These are phyloP conservation scores for Mellilla xanthometata DNA, from an alignment of 2,888 invertebrate species.

Conservation along the genomic window DNA sequence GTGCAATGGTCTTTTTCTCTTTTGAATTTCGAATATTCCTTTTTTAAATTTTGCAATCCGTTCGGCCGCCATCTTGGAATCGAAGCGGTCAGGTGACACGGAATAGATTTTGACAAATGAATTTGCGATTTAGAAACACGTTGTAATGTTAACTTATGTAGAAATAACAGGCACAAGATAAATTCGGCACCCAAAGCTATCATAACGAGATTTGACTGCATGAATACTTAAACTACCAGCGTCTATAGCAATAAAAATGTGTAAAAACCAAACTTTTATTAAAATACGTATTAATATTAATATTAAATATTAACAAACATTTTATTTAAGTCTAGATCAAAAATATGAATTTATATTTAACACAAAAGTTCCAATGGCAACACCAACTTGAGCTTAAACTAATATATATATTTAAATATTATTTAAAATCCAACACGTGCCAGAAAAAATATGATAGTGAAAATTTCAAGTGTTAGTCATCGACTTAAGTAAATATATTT, in stretches of 20 bases:
- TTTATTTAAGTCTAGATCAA: conserved; percentile 27
- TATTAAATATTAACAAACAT: conserved; percentile 19
- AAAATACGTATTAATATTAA: no score
- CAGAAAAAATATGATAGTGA: conserved; percentile 69
- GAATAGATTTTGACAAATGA: no score
- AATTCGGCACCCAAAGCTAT: conserved; percentile 51
- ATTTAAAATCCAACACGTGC: conserved; percentile 56
- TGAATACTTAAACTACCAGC: conserved; percentile 54
- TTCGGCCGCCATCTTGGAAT: no score
- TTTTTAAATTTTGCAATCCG: conserved; percentile 27
- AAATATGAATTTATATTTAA: conserved; percentile 43
- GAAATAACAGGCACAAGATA: conserved; percentile 4
- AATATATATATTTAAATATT: no score
- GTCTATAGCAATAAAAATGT: conserved; percentile 40
- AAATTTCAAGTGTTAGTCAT: conserved; percentile 48
- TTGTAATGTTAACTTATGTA: conserved; percentile 22
- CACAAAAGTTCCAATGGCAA: conserved; percentile 44
- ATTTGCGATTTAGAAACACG: no score
- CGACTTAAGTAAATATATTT: conserved; percentile 42
- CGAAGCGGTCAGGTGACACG: no score
- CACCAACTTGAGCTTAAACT: conserved; percentile 57
- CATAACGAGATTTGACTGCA: conserved; percentile 87
- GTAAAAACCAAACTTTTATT: conserved; percentile 17
- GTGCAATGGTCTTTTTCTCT: conserved; percentile 67
- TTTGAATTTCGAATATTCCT: conserved; percentile 37